Evolutionary conservation across 2,888 invertebrate genomes (phyloP).

Genomic region (Lithodes maja): DNA sequence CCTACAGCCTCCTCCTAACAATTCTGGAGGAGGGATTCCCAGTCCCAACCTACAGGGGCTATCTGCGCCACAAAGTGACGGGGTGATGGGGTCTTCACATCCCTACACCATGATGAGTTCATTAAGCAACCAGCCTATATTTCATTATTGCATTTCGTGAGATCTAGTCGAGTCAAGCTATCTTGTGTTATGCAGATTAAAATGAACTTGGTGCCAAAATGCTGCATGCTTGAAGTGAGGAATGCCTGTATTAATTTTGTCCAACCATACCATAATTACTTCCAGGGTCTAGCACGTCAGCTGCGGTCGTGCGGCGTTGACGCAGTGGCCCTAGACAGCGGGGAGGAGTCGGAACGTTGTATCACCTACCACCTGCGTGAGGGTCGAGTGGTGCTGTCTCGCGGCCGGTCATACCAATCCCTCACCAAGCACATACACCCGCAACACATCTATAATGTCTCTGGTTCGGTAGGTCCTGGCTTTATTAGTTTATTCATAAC

Average conservation of each 20-base stretch:
- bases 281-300: constrained; percentile 78
- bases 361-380: constrained; percentile 51
- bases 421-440: constrained; percentile 48
- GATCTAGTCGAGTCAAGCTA: background rate
- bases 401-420: constrained; percentile 48
- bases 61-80: no score
- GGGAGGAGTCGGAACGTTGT: constrained; percentile 77
- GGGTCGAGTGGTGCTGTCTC: constrained; percentile 48
- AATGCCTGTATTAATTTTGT: background rate
- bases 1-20: no score
- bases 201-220: background rate
- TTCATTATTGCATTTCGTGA: no score
- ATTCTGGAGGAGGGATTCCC: no score
- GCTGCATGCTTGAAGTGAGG: background rate
- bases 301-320: constrained; percentile 81
- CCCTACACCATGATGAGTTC: no score
- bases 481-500: no score
- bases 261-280: background rate
- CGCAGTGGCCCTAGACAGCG: constrained; percentile 77
- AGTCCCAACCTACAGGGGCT: no score
- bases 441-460: constrained; percentile 38
- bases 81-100: no score
- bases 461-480: constrained; percentile 52
- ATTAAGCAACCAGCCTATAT: no score
- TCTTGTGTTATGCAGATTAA: background rate